These are phyloP conservation scores for Lobophora halterata DNA, from an alignment of 2,888 invertebrate genomes.

Conservation along the genomic window DNA sequence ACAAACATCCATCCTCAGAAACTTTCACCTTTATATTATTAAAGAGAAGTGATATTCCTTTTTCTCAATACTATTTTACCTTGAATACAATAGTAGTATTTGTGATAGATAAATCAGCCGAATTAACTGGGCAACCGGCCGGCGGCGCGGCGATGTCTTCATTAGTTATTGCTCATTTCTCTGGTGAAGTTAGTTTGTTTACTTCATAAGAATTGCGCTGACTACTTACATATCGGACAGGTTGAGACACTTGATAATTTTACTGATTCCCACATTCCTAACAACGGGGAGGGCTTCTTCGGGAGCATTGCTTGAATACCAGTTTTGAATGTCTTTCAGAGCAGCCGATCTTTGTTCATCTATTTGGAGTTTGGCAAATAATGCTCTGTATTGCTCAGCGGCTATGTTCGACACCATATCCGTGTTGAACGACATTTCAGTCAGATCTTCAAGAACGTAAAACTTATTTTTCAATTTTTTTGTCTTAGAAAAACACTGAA, in stretches of 20 bases:
- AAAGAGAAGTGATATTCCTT: too few relatives aligned
- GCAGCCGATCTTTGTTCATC: conserved; percentile 50
- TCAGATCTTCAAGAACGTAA: too few relatives aligned
- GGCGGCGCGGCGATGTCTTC: too few relatives aligned
- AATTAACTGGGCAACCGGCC: too few relatives aligned
- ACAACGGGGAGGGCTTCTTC: conserved; percentile 50
- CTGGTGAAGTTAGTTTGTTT: neutral
- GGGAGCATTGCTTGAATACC: conserved; percentile 52
- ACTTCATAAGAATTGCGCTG: conserved; percentile 3
- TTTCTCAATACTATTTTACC: too few relatives aligned
- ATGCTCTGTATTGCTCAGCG: conserved; percentile 49
- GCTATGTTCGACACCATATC: conserved; percentile 44
- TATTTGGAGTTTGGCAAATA: conserved; percentile 49
- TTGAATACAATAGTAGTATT: too few relatives aligned
- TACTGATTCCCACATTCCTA: conserved; percentile 72
- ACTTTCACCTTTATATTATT: too few relatives aligned
- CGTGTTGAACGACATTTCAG: neutral
- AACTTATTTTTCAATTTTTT: too few relatives aligned
- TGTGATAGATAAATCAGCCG: too few relatives aligned
- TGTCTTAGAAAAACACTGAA: conserved; percentile 2
- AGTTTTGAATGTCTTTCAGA: conserved; percentile 62
- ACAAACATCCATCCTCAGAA: too few relatives aligned
- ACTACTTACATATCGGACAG: conserved; percentile 56
- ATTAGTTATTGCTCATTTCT: too few relatives aligned
- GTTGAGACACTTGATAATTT: conserved; percentile 84